A percentile compares a stretch with the other conserved stretches of the same genome.
phyloP scores from a whole-genome alignment of 2,113 vertebrate species.

The Phylloscopus whistleri region DNA sequence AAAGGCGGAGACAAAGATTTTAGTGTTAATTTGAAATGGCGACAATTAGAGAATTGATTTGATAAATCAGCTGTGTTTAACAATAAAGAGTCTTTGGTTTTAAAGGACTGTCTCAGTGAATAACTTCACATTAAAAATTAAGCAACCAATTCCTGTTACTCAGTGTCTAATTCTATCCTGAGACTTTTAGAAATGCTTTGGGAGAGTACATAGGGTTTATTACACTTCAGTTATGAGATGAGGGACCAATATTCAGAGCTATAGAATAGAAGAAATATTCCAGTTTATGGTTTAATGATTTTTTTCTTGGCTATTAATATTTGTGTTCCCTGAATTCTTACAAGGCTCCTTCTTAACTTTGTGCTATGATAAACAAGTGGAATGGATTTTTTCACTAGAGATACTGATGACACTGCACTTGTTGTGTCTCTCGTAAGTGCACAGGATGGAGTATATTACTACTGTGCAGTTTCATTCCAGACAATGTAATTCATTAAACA shows the following conservation, averaged over 20 bases:
- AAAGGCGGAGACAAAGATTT: not conserved
- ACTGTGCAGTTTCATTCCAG: not conserved
- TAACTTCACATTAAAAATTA: conserved; percentile 9
- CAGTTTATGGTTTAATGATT: not conserved
- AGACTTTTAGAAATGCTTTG: not conserved
- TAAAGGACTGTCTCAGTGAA: not conserved
- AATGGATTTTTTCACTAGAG: not conserved
- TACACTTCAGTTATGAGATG: not conserved
- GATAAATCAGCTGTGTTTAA: conserved; percentile 11
- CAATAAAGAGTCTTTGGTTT: not conserved
- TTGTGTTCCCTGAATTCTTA: not conserved
- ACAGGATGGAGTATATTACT: not conserved
- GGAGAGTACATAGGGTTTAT: not conserved
- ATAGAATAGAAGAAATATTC: not conserved
- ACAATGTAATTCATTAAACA: not conserved
- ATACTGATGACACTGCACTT: not conserved
- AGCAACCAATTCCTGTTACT: not conserved
- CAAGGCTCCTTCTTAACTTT: not conserved
- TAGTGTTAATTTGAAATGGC: not conserved
- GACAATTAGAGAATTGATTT: not conserved
- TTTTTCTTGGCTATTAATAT: not conserved
- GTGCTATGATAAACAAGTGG: not conserved
- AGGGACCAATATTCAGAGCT: not conserved
- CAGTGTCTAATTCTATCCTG: not conserved
- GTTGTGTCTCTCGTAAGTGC: not conserved